Conservation (phyloP, 2,888 invertebrate genomes). For the Hyposoter didymator region DNA sequence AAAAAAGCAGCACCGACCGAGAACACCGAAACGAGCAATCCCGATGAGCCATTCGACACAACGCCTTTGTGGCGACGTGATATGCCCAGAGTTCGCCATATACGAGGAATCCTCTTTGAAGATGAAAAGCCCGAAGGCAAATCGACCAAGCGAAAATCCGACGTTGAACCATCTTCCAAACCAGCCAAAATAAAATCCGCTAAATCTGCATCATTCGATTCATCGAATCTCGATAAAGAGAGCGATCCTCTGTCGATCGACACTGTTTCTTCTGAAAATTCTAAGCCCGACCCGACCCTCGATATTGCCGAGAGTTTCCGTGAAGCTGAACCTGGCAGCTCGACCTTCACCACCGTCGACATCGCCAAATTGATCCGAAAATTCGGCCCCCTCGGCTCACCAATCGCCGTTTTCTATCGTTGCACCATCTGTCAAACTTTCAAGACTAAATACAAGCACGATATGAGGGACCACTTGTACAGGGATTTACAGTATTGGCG, state of each 20-base stretch:
- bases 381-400: conserved; percentile 84
- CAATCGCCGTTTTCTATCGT: conserved; percentile 86
- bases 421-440: conserved; percentile 88
- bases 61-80: conserved; percentile 88
- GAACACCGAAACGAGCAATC: conserved; percentile 70
- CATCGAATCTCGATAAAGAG: conserved; percentile 31
- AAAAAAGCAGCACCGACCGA: conserved; percentile 75
- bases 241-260: conserved; percentile 37
- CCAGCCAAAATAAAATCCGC: conserved; percentile 73
- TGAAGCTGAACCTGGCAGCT: conserved; percentile 31
- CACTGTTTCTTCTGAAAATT: conserved; percentile 39
- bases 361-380: conserved; percentile 63
- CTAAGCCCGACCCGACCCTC: conserved; percentile 16
- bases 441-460: conserved; percentile 86
- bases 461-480: conserved; percentile 89
- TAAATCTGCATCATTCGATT: conserved; percentile 74
- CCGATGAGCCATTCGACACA: conserved; percentile 85
- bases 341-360: conserved; percentile 25
- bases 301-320: conserved; percentile 39
- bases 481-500: conserved; percentile 89
- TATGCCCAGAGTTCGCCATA: conserved; percentile 86
- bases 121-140: conserved; percentile 81
- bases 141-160: conserved; percentile 73
- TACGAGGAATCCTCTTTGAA: conserved; percentile 87
- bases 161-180: conserved; percentile 70